Percentiles rank a stretch among this genome's conserved stretches.
Conservation (phyloP, 2,113 vertebrate genomes). For the Dascyllus trimaculatus region DNA sequence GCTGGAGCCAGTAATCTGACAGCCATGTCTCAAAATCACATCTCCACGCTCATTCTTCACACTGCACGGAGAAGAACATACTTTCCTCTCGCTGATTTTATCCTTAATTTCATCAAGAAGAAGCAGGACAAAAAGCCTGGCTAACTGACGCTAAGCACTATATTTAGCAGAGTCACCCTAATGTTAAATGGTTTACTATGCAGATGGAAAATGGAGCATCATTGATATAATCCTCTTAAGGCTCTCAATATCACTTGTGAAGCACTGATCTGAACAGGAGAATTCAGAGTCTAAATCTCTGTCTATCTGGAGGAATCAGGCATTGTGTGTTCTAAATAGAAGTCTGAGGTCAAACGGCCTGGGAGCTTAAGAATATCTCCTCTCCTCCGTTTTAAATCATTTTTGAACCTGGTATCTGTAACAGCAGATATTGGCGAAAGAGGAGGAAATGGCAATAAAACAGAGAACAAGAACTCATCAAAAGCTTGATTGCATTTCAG, state of each 20-base stretch:
- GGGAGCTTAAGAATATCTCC: conserved; percentile 18
- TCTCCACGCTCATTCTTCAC: conserved; percentile 75
- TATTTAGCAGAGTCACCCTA: conserved; percentile 66
- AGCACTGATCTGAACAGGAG: conserved; percentile 55
- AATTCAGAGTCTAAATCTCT: conserved; percentile 45
- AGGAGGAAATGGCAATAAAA: conserved; percentile 45
- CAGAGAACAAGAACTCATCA: conserved; percentile 63
- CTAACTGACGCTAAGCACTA: conserved; percentile 63
- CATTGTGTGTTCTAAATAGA: conserved; percentile 45
- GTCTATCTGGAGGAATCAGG: conserved; percentile 48
- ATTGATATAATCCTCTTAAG: conserved; percentile 78
- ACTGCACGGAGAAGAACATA: conserved; percentile 42
- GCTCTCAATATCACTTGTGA: conserved; percentile 58
- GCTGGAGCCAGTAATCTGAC: conserved; percentile 74
- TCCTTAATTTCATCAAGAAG: conserved; percentile 72
- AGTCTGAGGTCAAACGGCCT: conserved; percentile 35
- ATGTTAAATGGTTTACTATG: conserved; percentile 69
- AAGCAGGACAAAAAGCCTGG: conserved; percentile 59
- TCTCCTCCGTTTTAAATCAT: conserved; percentile 28
- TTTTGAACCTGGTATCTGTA: conserved; percentile 43
- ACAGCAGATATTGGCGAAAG: conserved; percentile 42
- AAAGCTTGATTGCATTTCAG: conserved; percentile 67
- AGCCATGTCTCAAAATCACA: conserved; percentile 78
- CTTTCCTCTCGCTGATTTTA: conserved; percentile 61
- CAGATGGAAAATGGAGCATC: conserved; percentile 60